Percentiles rank a stretch among this genome's conserved stretches.
Conservation (phyloP, 2,113 vertebrate species). For the Caranx melampygus region DNA sequence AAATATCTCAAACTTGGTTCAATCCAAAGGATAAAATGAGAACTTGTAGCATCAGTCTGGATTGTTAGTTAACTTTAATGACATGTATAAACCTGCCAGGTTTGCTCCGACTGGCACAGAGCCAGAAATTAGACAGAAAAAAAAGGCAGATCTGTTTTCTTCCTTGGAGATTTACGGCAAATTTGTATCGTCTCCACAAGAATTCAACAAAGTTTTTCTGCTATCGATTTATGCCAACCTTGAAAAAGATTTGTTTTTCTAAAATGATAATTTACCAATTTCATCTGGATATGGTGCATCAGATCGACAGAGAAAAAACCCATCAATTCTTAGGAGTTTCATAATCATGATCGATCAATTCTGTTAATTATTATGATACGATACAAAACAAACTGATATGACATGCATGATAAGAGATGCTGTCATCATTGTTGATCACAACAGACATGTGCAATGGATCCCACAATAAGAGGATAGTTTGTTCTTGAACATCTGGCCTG, state of each 20-base stretch:
- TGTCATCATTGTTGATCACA: too few species aligned
- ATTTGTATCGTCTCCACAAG: background rate
- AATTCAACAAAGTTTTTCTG: slow-evolving; percentile 3
- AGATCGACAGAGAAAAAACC: too few species aligned
- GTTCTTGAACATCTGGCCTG: too few species aligned
- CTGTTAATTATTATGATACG: too few species aligned
- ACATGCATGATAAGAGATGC: too few species aligned
- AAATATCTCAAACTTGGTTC: background rate
- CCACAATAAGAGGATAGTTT: too few species aligned
- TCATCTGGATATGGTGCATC: background rate
- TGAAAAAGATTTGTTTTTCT: background rate
- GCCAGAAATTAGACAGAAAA: background rate
- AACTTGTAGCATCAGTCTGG: background rate
- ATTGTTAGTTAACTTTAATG: background rate
- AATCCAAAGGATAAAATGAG: background rate
- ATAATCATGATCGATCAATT: background rate
- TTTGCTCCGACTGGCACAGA: background rate
- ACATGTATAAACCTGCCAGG: background rate
- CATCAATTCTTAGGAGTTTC: too few species aligned
- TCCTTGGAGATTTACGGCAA: background rate
- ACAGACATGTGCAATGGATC: too few species aligned
- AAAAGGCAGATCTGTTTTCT: background rate
- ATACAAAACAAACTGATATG: too few species aligned
- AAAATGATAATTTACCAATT: background rate
- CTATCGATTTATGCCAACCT: background rate